Evolutionary conservation across 2,797 vertebrate species (phyloP), one percentile per base, ranked within the genome.

Genomic region (Phaenicophaeus curvirostris): DNA sequence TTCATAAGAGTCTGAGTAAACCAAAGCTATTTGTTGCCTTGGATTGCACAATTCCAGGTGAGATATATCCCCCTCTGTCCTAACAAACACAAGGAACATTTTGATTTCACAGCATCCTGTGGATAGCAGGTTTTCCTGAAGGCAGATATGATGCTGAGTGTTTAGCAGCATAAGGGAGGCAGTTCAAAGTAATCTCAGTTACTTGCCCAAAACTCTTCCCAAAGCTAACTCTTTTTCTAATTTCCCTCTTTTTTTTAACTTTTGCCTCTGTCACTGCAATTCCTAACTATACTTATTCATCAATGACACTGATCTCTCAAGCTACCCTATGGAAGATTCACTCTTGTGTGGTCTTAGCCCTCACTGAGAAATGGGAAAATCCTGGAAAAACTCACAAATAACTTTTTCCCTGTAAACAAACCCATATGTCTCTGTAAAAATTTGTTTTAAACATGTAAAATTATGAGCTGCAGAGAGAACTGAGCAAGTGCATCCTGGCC

Each of bases 1-100:
- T 93, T 93, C 27, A 8, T 59, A 33, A 88, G 35, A 48, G n/a
- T 54, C 68, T 94, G 90, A 92, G 76, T 71, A 90, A 94, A 76
- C 50, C 68, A 82, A 89, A 89, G 68, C 44, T 90, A 59, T 16
- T 48, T 83, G 63, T 73, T 89, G 81, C 68, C 75, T 84, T 24
- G n/a, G 81, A 93, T 72, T 94, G 54, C 78, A 87, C 77, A 90
- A 50, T 77, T 90, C 53, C 44, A 65, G 57, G 67, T 80, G 86
- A 94, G 80, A 82, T 66, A 72, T 39, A 87, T 66, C 41, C 54
- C 41, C 8, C 11, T 77, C 8, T 13, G 33, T 82, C 78, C 88
- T 82, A 74, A 92, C 48, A 85, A 79, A 73, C 61, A 53, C 18
- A 65, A 85, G 84, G 79, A 94, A 55, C 53, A 80, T 90, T 87